Conservation (phyloP, 2,797 vertebrate genomes). For the Acestrorhynchus altus region DNA sequence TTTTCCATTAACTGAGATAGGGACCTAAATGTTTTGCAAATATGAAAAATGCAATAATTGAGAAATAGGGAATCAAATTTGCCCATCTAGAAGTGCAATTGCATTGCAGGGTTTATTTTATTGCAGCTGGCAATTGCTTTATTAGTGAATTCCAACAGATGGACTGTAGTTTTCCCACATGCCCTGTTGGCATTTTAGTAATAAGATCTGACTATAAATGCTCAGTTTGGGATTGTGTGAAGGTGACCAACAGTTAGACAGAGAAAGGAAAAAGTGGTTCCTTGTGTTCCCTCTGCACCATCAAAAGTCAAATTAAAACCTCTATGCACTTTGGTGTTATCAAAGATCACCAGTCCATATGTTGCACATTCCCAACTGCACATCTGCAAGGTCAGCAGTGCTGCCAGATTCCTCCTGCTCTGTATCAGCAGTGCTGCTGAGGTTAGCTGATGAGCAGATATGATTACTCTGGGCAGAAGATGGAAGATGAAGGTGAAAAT, state of each 20-base stretch:
- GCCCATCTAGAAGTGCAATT: slow-evolving; percentile 36
- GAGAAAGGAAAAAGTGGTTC: not conserved
- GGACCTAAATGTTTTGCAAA: slow-evolving; percentile 34
- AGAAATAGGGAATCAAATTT: slow-evolving; percentile 23
- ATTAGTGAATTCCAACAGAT: slow-evolving; percentile 39
- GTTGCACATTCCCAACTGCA: not conserved
- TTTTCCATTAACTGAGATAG: slow-evolving; percentile 30
- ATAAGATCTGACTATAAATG: slow-evolving; percentile 18
- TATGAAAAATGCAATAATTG: slow-evolving; percentile 28
- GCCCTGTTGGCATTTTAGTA: slow-evolving; percentile 21
- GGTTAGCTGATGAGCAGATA: slow-evolving; percentile 53
- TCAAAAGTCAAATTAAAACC: not conserved
- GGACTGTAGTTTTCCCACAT: slow-evolving; percentile 22
- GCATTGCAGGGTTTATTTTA: slow-evolving; percentile 32
- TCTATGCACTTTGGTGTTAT: not conserved
- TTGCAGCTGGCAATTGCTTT: slow-evolving; percentile 38
- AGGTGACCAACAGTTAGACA: slow-evolving; percentile 3
- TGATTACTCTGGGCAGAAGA: slow-evolving; percentile 49
- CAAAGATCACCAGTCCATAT: not conserved
- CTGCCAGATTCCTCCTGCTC: slow-evolving; percentile 16
- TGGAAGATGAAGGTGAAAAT: slow-evolving; percentile 58
- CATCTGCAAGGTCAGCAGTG: slow-evolving; percentile 34
- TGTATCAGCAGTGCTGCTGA: slow-evolving; percentile 8
- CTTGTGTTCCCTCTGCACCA: not conserved
- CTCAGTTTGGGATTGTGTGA: slow-evolving; percentile 15